Evolutionary conservation across 92 coral and sea anemone species (phyloP).

Genomic region (Blastomussa wellsi): DNA sequence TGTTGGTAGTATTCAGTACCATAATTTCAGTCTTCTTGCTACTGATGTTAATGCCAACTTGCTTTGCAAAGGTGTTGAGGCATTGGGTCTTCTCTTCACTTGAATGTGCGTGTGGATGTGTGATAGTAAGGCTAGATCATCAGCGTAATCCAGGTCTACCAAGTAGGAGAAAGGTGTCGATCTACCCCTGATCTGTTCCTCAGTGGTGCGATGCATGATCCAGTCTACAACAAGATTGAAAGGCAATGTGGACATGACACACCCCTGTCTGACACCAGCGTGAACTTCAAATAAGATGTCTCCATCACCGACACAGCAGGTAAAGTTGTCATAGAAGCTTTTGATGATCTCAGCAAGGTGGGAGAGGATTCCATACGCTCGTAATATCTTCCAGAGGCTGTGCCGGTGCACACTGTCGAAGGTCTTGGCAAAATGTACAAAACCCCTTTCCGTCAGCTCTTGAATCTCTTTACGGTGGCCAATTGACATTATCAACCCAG

Average conservation of each 20-base stretch:
- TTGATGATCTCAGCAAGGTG: conserved; percentile 14
- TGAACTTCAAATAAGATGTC: conserved; percentile 2
- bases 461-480: no score
- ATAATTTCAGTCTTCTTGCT: no score
- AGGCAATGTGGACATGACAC: conserved; percentile 7
- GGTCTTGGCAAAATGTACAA: conserved; percentile 39
- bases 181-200: conserved; percentile 11
- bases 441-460: no score
- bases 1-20: no score
- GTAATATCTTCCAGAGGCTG: neutral
- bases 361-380: conserved; percentile 7
- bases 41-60: no score
- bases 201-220: conserved; percentile 10
- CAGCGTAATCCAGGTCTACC: neutral
- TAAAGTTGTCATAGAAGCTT: neutral
- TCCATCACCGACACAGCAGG: neutral
- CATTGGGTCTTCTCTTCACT: conserved; percentile 3
- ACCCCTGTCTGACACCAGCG: conserved; percentile 11
- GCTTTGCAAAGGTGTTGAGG: conserved; percentile 4
- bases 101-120: conserved; percentile 8
- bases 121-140: conserved; percentile 1
- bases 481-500: no score
- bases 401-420: conserved; percentile 30
- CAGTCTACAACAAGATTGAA: conserved; percentile 15
- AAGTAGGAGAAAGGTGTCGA: neutral